Evolutionary conservation across 2,113 vertebrate genomes (phyloP).

Genomic region (Larimichthys crocea): DNA sequence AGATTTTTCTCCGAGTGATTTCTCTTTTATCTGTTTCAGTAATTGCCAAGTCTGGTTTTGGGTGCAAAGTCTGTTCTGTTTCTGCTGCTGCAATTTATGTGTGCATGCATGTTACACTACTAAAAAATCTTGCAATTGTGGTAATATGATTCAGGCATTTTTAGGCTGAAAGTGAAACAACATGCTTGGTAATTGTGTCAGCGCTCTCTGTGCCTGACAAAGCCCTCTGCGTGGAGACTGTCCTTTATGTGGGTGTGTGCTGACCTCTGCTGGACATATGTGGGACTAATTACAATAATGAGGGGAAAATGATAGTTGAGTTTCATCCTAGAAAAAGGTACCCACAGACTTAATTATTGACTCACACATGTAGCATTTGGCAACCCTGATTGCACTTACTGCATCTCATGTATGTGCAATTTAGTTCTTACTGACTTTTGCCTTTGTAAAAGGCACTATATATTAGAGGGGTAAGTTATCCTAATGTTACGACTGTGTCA

Average conservation of each 20-base stretch:
- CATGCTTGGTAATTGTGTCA: conserved; percentile 16
- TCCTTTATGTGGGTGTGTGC: conserved; percentile 36
- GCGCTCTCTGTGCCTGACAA: neutral
- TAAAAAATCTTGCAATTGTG: too few species aligned
- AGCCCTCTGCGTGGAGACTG: neutral
- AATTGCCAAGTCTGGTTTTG: neutral
- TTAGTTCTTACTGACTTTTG: neutral
- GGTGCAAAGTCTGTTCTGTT: neutral
- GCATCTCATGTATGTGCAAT: too few species aligned
- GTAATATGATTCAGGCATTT: neutral
- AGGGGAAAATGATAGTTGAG: neutral
- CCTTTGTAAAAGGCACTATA: neutral
- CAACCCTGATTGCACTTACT: neutral
- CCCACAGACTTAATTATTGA: neutral
- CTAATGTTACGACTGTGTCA: neutral
- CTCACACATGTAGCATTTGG: neutral
- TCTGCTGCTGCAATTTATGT: neutral
- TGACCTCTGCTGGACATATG: conserved; percentile 66
- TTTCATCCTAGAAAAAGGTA: neutral
- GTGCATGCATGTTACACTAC: neutral
- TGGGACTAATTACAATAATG: neutral
- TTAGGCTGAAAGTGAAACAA: neutral
- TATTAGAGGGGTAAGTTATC: neutral
- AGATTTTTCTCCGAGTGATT: neutral
- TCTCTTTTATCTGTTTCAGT: neutral